Evolutionary conservation across 2,797 vertebrate genomes (phyloP).

Genomic region (Helarctos malayanus): DNA sequence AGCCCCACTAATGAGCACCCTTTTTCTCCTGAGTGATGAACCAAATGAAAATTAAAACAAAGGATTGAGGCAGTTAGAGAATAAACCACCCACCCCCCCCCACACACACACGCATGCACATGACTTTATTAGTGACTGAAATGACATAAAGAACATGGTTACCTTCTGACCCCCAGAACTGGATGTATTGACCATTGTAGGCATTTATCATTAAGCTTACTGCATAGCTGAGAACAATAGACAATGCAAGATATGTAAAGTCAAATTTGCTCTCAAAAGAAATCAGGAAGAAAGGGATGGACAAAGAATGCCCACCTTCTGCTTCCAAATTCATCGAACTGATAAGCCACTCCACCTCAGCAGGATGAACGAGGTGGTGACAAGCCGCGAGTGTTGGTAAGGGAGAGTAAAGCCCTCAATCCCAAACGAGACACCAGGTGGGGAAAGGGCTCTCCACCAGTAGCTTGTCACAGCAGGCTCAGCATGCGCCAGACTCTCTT

Average conservation of each 20-base stretch:
- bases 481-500: not conserved
- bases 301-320: not conserved
- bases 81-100: not conserved
- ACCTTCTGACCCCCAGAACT: not conserved
- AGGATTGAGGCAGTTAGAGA: not conserved
- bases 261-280: not conserved
- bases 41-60: constrained; percentile 46
- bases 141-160: not conserved
- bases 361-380: not conserved
- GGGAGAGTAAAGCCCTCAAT: not conserved
- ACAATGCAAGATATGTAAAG: not conserved
- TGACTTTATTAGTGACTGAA: not conserved
- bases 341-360: not conserved
- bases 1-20: not conserved
- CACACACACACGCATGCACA: not conserved
- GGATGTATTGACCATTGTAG: not conserved
- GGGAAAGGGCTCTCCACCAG: not conserved
- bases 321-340: not conserved
- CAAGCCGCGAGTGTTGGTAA: not conserved
- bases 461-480: not conserved
- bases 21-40: not conserved
- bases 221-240: not conserved
- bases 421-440: not conserved
- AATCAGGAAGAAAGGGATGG: not conserved
- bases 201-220: not conserved